Evolutionary conservation across 2,888 invertebrate species (phyloP), one percentile per base, ranked within the genome.

Genomic region (Drosophila diplacantha): DNA sequence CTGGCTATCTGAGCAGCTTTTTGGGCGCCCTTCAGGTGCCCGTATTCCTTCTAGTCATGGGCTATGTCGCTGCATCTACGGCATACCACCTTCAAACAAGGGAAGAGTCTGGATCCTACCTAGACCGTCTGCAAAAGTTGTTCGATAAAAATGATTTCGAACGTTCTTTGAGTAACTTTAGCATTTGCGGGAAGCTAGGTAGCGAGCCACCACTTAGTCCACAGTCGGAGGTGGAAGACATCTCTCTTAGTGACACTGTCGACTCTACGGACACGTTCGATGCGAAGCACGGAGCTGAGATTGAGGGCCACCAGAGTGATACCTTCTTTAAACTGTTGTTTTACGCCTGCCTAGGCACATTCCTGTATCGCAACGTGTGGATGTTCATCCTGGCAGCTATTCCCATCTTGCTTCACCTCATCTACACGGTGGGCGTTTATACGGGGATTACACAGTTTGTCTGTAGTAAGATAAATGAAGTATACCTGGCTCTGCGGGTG

Each of bases 291-390:
- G 47, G 54, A 2, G 51, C 49, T 1, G 86, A 88, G 29, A 89
- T 34, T 1, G 61, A 90, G 55, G 86, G 85, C 35, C 87, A 87
- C 60, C 90, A 92, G 62, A 93, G 93, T 69, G 92, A 92, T 16
- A 89, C 92, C 38, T 95, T 94, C 82, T 92, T 95, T 80, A 95
- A 93, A 81, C 90, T 92, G 5, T 88, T 96, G 12, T 90, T 96
- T 73, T 96, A 95, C 90, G 94, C 93, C 3, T 96, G 96, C 77
- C 89, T 93, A 8, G 91, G 94, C 53, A 95, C 96, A 89, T 90
- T 96, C 31, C 90, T 97, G 16, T 97, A 96, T 93, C 94, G 94
- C 78, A 93, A 96, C 83, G 91, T 94, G 52, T 95, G 96, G 94
- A 89, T 96, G 60, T 88, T 95, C 70, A 92, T 94, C 8, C 90